Base-by-base conservation (phyloP, 2,113 vertebrate species). In the Pimephales promelas region DNA sequence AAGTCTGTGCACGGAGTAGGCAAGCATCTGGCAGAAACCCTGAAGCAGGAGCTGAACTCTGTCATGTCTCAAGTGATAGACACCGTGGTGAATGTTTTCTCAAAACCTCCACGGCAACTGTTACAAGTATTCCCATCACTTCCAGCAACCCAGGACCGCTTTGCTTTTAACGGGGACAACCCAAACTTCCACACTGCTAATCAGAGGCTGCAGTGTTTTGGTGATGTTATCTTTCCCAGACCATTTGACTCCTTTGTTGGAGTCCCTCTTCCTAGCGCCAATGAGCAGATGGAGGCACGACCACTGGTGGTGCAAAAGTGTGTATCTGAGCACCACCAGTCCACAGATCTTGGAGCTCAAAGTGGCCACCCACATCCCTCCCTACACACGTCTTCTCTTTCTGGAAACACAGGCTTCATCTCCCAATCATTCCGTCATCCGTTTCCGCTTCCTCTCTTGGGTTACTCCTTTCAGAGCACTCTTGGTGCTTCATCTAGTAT, bases 21-120 rank as follows among this genome's bases (percentile, higher is more conserved):
- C 75, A 98, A 98, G 87, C 97, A 98, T 85, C 92, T 99, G 91
- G 98, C 97, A 0, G 98, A 99, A 92, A 97, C 97, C 0, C 90
- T 99, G 88, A 99, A 99, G 90, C 97, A 99, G 92, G 98, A 99
- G 92, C 94, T 99, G 81, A 99, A 97, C 90, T 97, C 97, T 2
- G 97, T 98, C 91, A 98, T 99, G 97, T 97, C 96, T 0, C 97
- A 99, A 85, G 98, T 99, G 13, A 97, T 99, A 90, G 97, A 99
- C 96, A 98, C 97, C 0, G 98, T 99, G 88, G 97, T 99, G 57
- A 99, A 99, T 91, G 97, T 99, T 88, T 99, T 99, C 84, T 96
- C 97, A 86, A 98, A 99, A 86, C 97, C 98, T 88, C 95, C 96
- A 9, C 93, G 93, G 66, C 97, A 96, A 88, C 94, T 96, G 90